Evolutionary conservation across 2,888 invertebrate genomes (phyloP).

Genomic region (Amiota mariae): DNA sequence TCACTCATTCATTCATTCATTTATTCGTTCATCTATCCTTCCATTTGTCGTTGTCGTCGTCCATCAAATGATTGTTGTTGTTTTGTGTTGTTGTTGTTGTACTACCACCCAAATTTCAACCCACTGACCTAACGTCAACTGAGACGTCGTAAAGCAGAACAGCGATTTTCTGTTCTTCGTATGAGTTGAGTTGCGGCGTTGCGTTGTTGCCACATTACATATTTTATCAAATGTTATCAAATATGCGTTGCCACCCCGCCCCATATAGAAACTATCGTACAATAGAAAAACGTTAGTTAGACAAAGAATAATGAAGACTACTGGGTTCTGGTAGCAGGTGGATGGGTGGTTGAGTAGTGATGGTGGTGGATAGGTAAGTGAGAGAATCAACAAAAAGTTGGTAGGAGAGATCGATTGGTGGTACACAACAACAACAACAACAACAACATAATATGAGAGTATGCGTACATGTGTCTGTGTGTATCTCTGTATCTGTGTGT

Average conservation of each 20-base stretch:
- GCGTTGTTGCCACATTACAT: conserved; percentile 66
- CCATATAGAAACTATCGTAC: neutral
- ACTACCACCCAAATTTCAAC: conserved; percentile 42
- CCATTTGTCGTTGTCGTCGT: no score
- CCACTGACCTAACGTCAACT: conserved; percentile 64
- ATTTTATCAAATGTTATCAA: conserved; percentile 66
- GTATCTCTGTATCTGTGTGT: conserved; percentile 16
- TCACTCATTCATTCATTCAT: neutral
- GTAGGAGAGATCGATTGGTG: no score
- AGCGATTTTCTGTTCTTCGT: neutral
- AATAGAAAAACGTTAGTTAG: neutral
- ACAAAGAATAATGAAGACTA: neutral
- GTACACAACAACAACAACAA: no score
- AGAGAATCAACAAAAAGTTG: no score
- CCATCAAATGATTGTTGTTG: no score
- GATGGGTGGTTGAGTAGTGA: no score
- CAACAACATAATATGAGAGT: no score
- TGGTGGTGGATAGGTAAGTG: no score
- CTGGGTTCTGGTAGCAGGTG: no score
- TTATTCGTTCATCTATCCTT: neutral
- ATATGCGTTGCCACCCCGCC: conserved; percentile 52
- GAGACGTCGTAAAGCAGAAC: conserved; percentile 3
- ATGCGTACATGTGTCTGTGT: neutral
- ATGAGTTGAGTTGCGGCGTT: conserved; percentile 47
- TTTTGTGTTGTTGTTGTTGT: no score